Conservation (phyloP, 2,888 invertebrate species). For the Drosophila colorata region DNA sequence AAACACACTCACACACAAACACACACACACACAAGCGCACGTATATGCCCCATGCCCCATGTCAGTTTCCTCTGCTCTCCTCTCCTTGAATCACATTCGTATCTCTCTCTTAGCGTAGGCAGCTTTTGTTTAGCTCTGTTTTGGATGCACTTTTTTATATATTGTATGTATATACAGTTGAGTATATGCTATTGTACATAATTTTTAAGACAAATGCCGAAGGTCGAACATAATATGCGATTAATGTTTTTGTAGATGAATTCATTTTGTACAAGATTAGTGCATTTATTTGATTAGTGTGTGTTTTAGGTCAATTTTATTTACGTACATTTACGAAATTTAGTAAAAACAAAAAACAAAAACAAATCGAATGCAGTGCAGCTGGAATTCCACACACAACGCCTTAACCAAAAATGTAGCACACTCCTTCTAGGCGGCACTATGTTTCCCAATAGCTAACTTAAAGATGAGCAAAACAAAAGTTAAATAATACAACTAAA, state of each 20-base stretch:
- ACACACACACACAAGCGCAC: conserved; percentile 6
- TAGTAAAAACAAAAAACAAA: conserved; percentile 11
- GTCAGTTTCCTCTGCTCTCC: background rate
- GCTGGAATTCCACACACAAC: conserved; percentile 53
- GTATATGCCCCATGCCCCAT: background rate
- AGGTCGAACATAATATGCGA: conserved; percentile 32
- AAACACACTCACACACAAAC: conserved; percentile 10
- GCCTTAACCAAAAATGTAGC: conserved; percentile 51
- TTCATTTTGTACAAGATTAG: conserved; percentile 61
- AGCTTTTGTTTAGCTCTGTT: conserved; percentile 75
- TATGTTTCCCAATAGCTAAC: conserved; percentile 46
- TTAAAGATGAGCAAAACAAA: background rate
- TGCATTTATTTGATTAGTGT: conserved; percentile 63
- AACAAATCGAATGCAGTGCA: conserved; percentile 42
- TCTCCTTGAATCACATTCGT: conserved; percentile 11
- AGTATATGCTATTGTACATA: conserved; percentile 51
- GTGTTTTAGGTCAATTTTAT: conserved; percentile 63
- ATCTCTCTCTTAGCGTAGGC: conserved; percentile 52
- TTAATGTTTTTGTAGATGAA: conserved; percentile 49
- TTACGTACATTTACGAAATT: conserved; percentile 50
- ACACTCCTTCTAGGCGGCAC: conserved; percentile 34
- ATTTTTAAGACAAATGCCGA: conserved; percentile 49
- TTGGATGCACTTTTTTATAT: conserved; percentile 70
- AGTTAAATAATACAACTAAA: background rate
- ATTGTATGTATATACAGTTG: conserved; percentile 22